A percentile compares a stretch with the other conserved stretches of the same genome.
phyloP scores from a whole-genome alignment of 64 coral and sea anemone genomes.

The Hydrozoanthus tunicans region DNA sequence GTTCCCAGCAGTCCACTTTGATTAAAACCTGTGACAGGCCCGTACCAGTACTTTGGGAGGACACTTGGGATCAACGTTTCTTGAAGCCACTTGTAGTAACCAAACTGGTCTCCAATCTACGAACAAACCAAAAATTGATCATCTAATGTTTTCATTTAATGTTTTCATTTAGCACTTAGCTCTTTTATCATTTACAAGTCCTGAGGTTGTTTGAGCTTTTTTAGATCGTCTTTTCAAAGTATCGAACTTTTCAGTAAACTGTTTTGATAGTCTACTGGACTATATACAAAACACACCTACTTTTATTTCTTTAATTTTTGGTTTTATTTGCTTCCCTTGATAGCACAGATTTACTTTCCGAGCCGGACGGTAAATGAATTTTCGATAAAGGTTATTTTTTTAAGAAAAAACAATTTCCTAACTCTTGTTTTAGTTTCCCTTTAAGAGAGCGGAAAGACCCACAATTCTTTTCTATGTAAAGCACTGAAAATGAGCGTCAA shows the following conservation, averaged over 20 bases:
- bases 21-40: slow-evolving; percentile 65
- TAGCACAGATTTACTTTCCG: background rate
- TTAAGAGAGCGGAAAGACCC: too few species aligned
- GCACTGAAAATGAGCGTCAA: too few species aligned
- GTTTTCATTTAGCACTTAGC: background rate
- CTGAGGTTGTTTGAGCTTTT: too few species aligned
- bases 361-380: background rate
- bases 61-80: slow-evolving; percentile 65
- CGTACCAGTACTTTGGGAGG: slow-evolving; percentile 85
- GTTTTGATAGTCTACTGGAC: background rate
- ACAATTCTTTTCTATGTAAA: too few species aligned
- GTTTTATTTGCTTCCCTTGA: background rate
- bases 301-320: background rate
- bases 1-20: slow-evolving; percentile 17
- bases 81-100: slow-evolving; percentile 70
- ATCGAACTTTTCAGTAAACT: background rate
- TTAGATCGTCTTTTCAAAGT: background rate
- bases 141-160: background rate
- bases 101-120: slow-evolving; percentile 36
- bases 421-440: too few species aligned
- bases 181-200: too few species aligned
- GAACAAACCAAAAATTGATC: background rate
- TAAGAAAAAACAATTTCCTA: too few species aligned
- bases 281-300: background rate
- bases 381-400: too few species aligned